These are phyloP conservation scores for Elymnias hypermnestra DNA, from an alignment of 1,140 invertebrate genomes.

Conservation along the genomic window DNA sequence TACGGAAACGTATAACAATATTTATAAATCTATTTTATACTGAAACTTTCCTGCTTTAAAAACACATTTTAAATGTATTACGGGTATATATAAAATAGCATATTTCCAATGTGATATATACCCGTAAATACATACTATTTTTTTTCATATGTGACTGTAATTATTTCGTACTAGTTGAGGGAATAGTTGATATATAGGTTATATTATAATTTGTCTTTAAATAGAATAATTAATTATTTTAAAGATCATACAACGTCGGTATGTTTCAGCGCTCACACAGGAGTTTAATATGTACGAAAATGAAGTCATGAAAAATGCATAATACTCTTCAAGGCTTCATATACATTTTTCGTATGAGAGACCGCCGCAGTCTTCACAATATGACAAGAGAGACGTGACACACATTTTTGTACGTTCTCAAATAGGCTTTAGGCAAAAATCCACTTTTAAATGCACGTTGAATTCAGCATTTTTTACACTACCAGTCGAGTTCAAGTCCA, in stretches of 20 bases:
- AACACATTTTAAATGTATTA: too few relatives aligned
- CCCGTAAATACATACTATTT: too few relatives aligned
- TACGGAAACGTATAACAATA: not conserved
- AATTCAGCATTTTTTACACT: constrained; percentile 9
- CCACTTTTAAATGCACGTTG: constrained; percentile 3
- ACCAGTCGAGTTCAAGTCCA: constrained; percentile 4
- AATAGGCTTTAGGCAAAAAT: constrained; percentile 13
- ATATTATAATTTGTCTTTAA: too few relatives aligned
- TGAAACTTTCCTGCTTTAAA: too few relatives aligned
- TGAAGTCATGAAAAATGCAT: not conserved
- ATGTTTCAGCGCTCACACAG: too few relatives aligned
- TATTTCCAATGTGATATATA: too few relatives aligned
- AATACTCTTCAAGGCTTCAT: not conserved
- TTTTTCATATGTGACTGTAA: too few relatives aligned
- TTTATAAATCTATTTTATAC: not conserved
- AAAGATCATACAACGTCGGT: too few relatives aligned
- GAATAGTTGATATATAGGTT: too few relatives aligned
- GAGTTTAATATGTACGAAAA: constrained; percentile 1
- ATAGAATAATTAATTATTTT: too few relatives aligned
- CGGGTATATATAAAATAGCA: too few relatives aligned
- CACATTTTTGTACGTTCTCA: constrained; percentile 13
- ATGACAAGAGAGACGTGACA: constrained; percentile 14
- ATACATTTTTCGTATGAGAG: not conserved
- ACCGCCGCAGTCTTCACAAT: constrained; percentile 5
- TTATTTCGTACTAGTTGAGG: too few relatives aligned